phyloP scores from a whole-genome alignment of 1,140 invertebrate species.

The Chlorops oryzae region DNA sequence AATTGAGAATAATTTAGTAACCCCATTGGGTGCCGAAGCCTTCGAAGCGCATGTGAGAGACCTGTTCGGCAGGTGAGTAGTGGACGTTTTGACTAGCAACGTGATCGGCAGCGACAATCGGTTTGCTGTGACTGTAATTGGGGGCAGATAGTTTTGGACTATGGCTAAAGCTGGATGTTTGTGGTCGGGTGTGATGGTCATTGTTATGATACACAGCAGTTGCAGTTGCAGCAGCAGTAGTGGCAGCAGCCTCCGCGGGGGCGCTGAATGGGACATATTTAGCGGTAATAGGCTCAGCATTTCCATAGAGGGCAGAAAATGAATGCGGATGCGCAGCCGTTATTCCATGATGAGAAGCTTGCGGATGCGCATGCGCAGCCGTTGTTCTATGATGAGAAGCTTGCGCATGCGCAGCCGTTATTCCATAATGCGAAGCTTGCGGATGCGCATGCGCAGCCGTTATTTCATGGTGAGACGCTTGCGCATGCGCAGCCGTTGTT shows the following conservation, averaged over 20 bases:
- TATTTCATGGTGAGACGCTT: too few relatives aligned
- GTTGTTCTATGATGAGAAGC: too few relatives aligned
- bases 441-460: too few relatives aligned
- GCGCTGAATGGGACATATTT: constrained; percentile 1
- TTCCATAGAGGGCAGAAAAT: background rate
- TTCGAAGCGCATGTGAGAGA: constrained; percentile 52
- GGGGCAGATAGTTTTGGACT: constrained; percentile 14
- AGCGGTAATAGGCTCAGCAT: background rate
- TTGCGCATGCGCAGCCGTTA: constrained; percentile 41
- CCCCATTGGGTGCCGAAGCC: constrained; percentile 52
- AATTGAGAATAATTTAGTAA: constrained; percentile 36
- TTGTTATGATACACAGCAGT: constrained; percentile 6
- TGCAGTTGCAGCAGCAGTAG: constrained; percentile 17
- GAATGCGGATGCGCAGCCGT: background rate
- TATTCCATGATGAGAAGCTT: background rate
- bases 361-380: too few relatives aligned
- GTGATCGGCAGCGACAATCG: constrained; percentile 37
- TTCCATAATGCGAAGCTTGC: background rate
- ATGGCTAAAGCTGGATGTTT: constrained; percentile 24
- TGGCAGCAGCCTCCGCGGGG: constrained; percentile 8
- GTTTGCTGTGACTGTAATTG: constrained; percentile 27
- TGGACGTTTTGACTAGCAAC: constrained; percentile 26
- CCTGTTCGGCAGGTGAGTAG: constrained; percentile 52
- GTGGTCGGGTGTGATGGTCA: constrained; percentile 23
- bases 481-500: constrained; percentile 40